These are phyloP conservation scores for Ferdinandea cuprea DNA, from an alignment of 2,888 invertebrate species.

Conservation along the genomic window DNA sequence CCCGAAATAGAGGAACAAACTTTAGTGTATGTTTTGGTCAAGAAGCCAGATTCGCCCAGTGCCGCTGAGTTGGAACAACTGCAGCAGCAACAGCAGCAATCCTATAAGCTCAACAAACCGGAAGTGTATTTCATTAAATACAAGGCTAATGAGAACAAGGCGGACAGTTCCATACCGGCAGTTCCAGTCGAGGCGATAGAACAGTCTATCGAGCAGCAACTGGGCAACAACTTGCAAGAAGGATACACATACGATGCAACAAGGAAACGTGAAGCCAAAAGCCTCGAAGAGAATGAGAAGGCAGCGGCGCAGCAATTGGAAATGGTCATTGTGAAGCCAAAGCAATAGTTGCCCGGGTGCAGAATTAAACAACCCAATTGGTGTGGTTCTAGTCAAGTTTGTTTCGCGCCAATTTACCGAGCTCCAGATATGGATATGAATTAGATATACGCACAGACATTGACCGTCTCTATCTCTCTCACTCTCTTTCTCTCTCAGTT, in stretches of 20 bases:
- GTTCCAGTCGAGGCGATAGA: constrained; percentile 42
- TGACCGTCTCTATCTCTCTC: constrained; percentile 20
- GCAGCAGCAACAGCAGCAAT: constrained; percentile 85
- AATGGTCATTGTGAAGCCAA: constrained; percentile 1
- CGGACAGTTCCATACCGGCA: constrained; percentile 25
- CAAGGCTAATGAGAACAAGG: constrained; percentile 84
- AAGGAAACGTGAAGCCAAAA: constrained; percentile 57
- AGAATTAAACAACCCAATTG: constrained; percentile 41
- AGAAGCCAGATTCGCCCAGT: constrained; percentile 87
- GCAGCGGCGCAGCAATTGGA: neutral
- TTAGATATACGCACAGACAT: neutral
- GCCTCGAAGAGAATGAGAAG: constrained; percentile 18
- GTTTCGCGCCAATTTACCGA: constrained; percentile 51
- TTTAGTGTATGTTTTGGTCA: constrained; percentile 87
- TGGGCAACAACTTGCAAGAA: constrained; percentile 55
- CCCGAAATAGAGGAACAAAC: constrained; percentile 85
- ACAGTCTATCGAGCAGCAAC: constrained; percentile 63
- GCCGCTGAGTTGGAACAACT: constrained; percentile 84
- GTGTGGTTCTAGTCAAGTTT: constrained; percentile 72
- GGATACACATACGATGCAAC: constrained; percentile 52
- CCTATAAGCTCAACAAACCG: constrained; percentile 86
- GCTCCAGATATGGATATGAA: constrained; percentile 13
- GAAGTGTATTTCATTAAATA: constrained; percentile 89
- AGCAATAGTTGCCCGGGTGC: constrained; percentile 31
- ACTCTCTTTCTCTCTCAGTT: no score